These are phyloP conservation scores for Xenotilapia flavipinnis DNA, from an alignment of 2,113 vertebrate genomes.

Conservation along the genomic window DNA sequence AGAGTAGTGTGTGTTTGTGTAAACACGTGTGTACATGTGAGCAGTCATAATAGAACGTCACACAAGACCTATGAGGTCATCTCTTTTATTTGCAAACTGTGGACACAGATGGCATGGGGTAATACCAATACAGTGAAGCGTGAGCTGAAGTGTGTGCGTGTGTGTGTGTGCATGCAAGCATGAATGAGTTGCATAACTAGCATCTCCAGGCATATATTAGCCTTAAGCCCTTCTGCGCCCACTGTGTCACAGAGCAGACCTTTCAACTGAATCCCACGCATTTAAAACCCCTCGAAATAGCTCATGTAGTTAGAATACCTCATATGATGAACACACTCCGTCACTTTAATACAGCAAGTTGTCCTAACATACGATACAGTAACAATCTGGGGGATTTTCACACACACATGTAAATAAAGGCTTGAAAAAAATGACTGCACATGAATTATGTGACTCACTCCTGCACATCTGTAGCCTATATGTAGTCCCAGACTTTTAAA, in stretches of 20 bases:
- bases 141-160: neutral
- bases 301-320: neutral
- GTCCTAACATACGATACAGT: neutral
- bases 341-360: neutral
- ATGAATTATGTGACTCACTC: conserved; percentile 27
- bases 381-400: neutral
- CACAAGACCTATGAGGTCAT: neutral
- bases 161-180: neutral
- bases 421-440: neutral
- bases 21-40: neutral
- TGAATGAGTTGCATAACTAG: conserved; percentile 43
- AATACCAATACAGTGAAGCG: conserved; percentile 19
- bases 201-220: conserved; percentile 37
- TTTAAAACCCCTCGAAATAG: neutral
- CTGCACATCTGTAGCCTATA: neutral
- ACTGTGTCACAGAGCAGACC: neutral
- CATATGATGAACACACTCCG: neutral
- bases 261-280: neutral
- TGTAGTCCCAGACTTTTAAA: neutral
- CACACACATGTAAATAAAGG: neutral
- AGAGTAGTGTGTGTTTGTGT: neutral
- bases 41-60: neutral
- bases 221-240: conserved; percentile 17
- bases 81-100: conserved; percentile 5
- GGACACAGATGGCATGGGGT: conserved; percentile 44